Evolutionary conservation across 2,113 vertebrate genomes (phyloP).

Genomic region (Mugil cephalus): DNA sequence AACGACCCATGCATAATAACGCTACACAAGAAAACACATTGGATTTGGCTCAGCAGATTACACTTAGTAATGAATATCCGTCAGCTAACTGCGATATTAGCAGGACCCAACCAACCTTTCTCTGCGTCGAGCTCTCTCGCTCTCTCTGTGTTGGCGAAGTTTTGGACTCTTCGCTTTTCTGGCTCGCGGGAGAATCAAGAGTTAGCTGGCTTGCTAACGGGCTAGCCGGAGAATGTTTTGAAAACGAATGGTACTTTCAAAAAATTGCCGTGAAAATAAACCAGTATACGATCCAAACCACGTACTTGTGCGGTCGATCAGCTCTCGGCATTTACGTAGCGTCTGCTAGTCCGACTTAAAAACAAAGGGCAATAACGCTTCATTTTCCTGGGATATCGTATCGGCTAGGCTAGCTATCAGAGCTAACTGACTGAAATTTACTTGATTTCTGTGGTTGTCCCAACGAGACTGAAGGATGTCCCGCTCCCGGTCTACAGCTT

Average conservation of each 20-base stretch:
- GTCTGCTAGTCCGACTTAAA: conserved; percentile 75
- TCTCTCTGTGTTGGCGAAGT: conserved; percentile 75
- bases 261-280: conserved; percentile 23
- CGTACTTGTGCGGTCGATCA: conserved; percentile 7
- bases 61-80: conserved; percentile 26
- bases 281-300: conserved; percentile 2
- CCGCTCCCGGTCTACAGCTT: conserved; percentile 64
- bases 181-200: conserved; percentile 79
- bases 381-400: conserved; percentile 76
- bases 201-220: conserved; percentile 72
- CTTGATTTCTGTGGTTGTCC: conserved; percentile 81
- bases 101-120: conserved; percentile 47
- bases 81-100: conserved; percentile 39
- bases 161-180: conserved; percentile 70
- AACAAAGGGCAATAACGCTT: conserved; percentile 85
- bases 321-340: conserved; percentile 38
- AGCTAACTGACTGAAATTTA: conserved; percentile 77
- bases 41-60: not conserved
- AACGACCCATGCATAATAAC: conserved; percentile 15
- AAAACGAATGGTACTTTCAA: conserved; percentile 45
- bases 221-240: conserved; percentile 66
- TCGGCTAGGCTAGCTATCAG: conserved; percentile 72
- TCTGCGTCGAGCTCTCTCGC: conserved; percentile 42
- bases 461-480: conserved; percentile 72
- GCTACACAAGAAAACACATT: not conserved